phyloP scores from a whole-genome alignment of 2,888 invertebrate genomes.

The Petrolisthes cinctipes region DNA sequence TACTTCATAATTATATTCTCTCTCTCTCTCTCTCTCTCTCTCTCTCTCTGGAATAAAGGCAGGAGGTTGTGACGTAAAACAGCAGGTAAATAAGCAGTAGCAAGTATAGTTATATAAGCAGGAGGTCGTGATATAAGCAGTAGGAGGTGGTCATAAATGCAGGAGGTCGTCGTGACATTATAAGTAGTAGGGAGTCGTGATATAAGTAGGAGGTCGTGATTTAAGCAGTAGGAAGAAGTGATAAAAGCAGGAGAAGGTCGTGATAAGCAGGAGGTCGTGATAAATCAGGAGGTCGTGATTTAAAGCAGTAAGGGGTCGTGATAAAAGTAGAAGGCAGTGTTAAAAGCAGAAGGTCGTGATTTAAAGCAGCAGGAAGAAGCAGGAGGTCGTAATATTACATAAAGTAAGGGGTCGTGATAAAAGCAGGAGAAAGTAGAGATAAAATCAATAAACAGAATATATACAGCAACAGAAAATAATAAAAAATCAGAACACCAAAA shows the following conservation, averaged over 20 bases:
- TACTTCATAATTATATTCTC: not conserved
- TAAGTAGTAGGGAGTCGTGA: too few species aligned
- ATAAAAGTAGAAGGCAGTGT: not conserved
- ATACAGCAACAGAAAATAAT: too few species aligned
- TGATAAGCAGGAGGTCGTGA: not conserved
- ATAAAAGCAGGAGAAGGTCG: not conserved
- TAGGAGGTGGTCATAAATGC: too few species aligned
- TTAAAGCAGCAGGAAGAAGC: not conserved
- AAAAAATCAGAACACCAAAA: too few species aligned
- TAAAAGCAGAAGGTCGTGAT: too few species aligned
- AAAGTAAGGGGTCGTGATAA: not conserved
- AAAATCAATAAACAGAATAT: too few species aligned
- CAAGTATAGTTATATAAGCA: too few species aligned
- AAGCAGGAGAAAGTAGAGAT: not conserved
- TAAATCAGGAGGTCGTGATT: too few species aligned
- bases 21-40: not conserved
- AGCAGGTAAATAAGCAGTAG: too few species aligned
- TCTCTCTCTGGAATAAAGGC: too few species aligned
- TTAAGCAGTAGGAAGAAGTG: not conserved
- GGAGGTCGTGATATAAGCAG: not conserved
- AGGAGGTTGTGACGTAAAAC: too few species aligned
- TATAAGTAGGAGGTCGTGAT: not conserved
- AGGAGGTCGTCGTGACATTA: not conserved
- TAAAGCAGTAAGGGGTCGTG: not conserved
- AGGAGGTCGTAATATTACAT: not conserved